Evolutionary conservation across 1,140 invertebrate species (phyloP), one percentile per base, ranked within the genome.

Genomic region (Drosophila nasuta): DNA sequence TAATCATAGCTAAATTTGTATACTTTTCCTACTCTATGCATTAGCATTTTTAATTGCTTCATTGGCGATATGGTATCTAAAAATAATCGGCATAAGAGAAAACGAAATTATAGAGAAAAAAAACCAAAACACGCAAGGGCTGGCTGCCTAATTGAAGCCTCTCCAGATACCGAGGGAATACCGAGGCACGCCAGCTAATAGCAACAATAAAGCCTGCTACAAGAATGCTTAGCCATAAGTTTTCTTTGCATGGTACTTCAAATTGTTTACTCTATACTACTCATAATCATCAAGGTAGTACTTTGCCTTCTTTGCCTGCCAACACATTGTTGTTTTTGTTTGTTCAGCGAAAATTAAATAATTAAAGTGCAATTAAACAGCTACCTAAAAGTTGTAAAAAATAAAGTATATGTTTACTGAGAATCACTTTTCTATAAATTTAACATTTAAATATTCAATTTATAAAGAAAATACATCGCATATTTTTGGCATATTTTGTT

Each of bases 11-110:
- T 63, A 33, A 41, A 57, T 7, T 38, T 15, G 35, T 70, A 30
- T 62, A 41, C 28, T 30, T 33, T 7, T 46, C 11, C n/a, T 25
- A n/a, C 30, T 66, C 28, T 57, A 35, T 68, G 58, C 57, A 69
- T 70, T 70, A 58, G 43, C 35, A 62, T 58, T 63, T 57, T 63
- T 75, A 70, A 75, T 75, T 49, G 58, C 51, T 70, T 49, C 45
- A 70, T 64, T 51, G 57, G 52, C 72, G 43, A 56, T 69, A 20
- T 69, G 57, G 25, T 45, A 60, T 46, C 65, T 60, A 48, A 74
- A 74, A 69, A 74, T 69, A 69, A 52, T 58, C 45, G 8, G 35
- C 15, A 52, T 20, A 63, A 13, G 63, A 35, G 5, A 11, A 45
- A 69, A 59, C 10, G 10, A 28, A 49, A 41, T 57, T 49, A 52